Percentiles rank a stretch among this genome's conserved stretches.
phyloP scores from a whole-genome alignment of 2,888 invertebrate genomes.

The Eledona agricola region DNA sequence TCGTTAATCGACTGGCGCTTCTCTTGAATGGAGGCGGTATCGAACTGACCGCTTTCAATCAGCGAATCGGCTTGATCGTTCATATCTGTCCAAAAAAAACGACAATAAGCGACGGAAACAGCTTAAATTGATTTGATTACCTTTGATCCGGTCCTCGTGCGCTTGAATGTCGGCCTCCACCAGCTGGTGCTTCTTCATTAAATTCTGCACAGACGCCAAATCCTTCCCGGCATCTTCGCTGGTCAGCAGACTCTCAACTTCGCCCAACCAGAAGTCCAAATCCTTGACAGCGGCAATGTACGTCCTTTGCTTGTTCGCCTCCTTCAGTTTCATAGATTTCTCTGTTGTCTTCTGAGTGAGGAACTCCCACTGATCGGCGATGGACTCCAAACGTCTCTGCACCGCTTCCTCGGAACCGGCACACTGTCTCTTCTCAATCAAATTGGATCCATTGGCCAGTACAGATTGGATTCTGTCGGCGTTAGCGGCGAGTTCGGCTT shows the following conservation, averaged over 20 bases:
- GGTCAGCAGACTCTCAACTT: constrained; percentile 94
- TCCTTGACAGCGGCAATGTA: constrained; percentile 99
- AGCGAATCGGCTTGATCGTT: constrained; percentile 95
- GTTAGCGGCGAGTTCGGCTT: constrained; percentile 98
- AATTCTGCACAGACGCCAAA: constrained; percentile 96
- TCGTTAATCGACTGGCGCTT: constrained; percentile 96
- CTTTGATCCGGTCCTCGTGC: constrained; percentile 93
- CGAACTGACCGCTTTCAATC: constrained; percentile 96
- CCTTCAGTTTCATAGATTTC: constrained; percentile 97
- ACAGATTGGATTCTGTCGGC: constrained; percentile 97
- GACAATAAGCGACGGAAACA: constrained; percentile 5
- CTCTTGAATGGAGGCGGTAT: constrained; percentile 94
- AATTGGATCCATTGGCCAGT: constrained; percentile 91
- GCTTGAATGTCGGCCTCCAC: constrained; percentile 98
- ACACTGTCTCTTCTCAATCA: constrained; percentile 95
- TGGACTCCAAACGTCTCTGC: constrained; percentile 86
- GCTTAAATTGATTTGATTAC: constrained; percentile 62
- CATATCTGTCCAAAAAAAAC: constrained; percentile 70
- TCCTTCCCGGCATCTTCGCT: constrained; percentile 99
- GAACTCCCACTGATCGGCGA: constrained; percentile 98
- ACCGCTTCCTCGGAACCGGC: constrained; percentile 98
- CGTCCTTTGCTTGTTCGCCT: constrained; percentile 98
- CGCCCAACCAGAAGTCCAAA: constrained; percentile 99
- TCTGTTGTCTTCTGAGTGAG: constrained; percentile 97
- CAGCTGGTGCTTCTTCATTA: constrained; percentile 98